phyloP scores from a whole-genome alignment of 2,797 vertebrate genomes.

The Falco novaeseelandiae region DNA sequence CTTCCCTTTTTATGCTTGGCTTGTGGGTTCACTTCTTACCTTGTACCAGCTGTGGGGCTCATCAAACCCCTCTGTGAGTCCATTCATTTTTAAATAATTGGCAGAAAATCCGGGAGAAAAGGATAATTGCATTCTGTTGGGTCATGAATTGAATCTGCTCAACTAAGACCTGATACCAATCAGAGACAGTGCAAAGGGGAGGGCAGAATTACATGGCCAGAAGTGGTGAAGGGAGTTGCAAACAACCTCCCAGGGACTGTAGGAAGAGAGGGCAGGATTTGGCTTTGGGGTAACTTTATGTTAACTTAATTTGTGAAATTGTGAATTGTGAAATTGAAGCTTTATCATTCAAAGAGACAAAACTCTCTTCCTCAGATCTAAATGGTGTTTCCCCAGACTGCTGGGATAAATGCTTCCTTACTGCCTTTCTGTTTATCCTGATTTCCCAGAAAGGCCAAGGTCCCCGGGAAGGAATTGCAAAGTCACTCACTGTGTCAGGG shows the following conservation, averaged over 20 bases:
- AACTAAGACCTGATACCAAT: background rate
- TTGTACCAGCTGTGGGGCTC: background rate
- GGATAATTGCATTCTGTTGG: background rate
- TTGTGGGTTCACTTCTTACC: background rate
- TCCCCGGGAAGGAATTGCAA: background rate
- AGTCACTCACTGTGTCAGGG: background rate
- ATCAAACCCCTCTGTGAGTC: background rate
- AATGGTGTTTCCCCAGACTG: background rate
- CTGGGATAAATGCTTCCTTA: background rate
- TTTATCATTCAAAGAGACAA: background rate
- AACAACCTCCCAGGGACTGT: background rate
- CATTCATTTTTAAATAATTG: background rate
- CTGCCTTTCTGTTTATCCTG: background rate
- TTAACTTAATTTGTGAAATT: background rate
- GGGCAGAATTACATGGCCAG: background rate
- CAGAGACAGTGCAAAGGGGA: background rate
- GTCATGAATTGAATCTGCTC: fast-evolving
- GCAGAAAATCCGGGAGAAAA: background rate
- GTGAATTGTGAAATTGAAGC: background rate
- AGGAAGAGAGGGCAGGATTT: background rate
- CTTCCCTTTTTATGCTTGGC: background rate
- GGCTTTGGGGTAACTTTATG: background rate
- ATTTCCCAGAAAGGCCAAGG: background rate
- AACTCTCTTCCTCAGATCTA: background rate
- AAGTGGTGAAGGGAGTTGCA: background rate